Evolutionary conservation across 2,888 invertebrate genomes (phyloP), one percentile per base, ranked within the genome.

Genomic region (Cephus pygmeus): DNA sequence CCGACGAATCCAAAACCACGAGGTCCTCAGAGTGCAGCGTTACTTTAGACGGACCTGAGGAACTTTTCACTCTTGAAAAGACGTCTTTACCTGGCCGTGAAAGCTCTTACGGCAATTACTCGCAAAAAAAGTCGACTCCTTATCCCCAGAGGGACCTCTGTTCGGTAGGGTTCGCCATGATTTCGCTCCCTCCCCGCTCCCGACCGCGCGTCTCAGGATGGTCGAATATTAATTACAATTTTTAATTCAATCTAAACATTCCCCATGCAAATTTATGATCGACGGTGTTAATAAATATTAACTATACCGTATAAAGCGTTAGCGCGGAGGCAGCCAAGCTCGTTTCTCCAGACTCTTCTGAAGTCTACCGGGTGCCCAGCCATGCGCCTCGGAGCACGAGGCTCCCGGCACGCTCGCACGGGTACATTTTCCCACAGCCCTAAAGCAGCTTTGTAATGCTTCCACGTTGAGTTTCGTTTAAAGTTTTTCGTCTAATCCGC

Each of bases 401-500:
- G 34, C 34, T 68, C 33, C 71, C 71, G 71, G 71, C 71, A 71
- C 71, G 71, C 71, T 71, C 33, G 71, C 71, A 71, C 71, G 71
- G 71, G 71, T 71, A 71, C 71, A 71, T 71, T 71, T 71, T 71
- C 71, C 71, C 71, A 71, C 75, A 69, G 68, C 77, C 74, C 30
- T 76, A 78, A 80, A 81, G 80, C 81, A 82, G 82, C 81, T 84
- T 85, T 79, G 81, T 82, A 81, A 85, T 83, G 82, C 83, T 85
- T 83, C 81, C 33, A 71, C 71, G 71, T 30, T 31, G 79, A 84
- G 83, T 85, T 86, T 85, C 82, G 81, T 86, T 83, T 82, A 83
- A 87, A 87, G 82, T 87, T 86, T 82, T 84, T 83, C 86, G 79
- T 79, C 84, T 86, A 87, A 86, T 86, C 85, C 83, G 77, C 75